These are phyloP conservation scores for Anoura caudifer DNA, from an alignment of 2,113 vertebrate genomes.

Conservation along the genomic window DNA sequence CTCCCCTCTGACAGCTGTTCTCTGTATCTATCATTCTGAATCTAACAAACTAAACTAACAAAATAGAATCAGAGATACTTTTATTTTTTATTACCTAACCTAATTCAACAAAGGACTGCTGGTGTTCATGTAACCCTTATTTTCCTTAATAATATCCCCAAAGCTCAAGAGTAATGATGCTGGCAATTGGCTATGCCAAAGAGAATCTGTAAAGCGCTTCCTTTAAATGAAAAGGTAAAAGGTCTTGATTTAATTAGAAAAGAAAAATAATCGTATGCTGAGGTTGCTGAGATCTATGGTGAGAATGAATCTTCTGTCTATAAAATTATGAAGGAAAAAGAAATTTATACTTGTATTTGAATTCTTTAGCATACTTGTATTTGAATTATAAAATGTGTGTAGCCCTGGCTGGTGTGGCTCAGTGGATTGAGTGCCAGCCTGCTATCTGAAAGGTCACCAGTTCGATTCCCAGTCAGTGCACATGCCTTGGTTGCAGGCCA, in stretches of 20 bases:
- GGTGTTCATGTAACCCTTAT: neutral
- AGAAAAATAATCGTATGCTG: neutral
- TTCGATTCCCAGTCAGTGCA: too few relatives aligned
- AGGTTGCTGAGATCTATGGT: neutral
- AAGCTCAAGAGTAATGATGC: neutral
- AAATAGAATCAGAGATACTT: neutral
- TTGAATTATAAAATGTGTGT: too few relatives aligned
- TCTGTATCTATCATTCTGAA: neutral
- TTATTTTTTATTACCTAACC: slow-evolving; percentile 8
- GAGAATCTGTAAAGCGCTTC: neutral
- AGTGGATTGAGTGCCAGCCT: too few relatives aligned
- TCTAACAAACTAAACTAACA: neutral
- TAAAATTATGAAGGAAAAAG: neutral
- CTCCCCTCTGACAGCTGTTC: neutral
- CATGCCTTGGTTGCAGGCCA: too few relatives aligned
- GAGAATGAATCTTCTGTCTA: neutral
- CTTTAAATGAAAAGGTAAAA: neutral
- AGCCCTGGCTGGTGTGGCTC: too few relatives aligned
- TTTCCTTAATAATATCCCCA: neutral
- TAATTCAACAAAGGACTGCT: neutral
- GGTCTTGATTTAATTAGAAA: neutral
- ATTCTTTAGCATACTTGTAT: too few relatives aligned
- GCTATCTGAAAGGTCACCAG: too few relatives aligned
- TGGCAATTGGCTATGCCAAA: neutral
- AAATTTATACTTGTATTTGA: neutral